phyloP scores from a whole-genome alignment of 2,888 invertebrate species.

The Lasioglossum calceatum region DNA sequence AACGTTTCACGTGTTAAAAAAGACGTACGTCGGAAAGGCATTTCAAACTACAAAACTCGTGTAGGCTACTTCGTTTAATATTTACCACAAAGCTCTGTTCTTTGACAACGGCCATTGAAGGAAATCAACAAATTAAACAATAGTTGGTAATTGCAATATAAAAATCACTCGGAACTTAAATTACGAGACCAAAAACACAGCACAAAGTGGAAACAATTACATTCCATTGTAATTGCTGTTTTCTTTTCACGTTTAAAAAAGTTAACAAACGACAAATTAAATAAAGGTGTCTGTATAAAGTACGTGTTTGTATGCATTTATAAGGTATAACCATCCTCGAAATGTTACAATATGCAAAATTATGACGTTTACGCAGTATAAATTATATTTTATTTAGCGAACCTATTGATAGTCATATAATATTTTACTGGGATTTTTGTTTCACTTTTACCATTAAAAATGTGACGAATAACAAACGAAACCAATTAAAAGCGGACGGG shows the following conservation, averaged over 20 bases:
- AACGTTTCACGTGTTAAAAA: background rate
- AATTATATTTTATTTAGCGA: background rate
- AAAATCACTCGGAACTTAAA: background rate
- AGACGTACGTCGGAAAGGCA: background rate
- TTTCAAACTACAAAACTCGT: background rate
- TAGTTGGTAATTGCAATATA: background rate
- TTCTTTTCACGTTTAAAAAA: background rate
- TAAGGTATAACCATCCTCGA: background rate
- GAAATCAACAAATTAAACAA: background rate
- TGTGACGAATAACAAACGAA: background rate
- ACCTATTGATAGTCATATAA: background rate
- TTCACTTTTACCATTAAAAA: background rate
- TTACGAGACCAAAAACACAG: background rate
- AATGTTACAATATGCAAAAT: background rate
- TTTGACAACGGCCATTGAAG: background rate
- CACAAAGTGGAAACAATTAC: background rate
- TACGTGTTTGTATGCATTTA: background rate
- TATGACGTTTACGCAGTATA: background rate
- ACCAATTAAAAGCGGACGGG: background rate
- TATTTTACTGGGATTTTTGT: background rate
- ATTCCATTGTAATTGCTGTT: background rate
- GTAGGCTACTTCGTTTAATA: background rate
- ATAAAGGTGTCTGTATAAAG: background rate
- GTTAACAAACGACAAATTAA: background rate
- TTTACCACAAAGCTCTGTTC: background rate